Evolutionary conservation across 2,888 invertebrate species (phyloP), one percentile per base, ranked within the genome.

Genomic region (Lasius fuliginosus): DNA sequence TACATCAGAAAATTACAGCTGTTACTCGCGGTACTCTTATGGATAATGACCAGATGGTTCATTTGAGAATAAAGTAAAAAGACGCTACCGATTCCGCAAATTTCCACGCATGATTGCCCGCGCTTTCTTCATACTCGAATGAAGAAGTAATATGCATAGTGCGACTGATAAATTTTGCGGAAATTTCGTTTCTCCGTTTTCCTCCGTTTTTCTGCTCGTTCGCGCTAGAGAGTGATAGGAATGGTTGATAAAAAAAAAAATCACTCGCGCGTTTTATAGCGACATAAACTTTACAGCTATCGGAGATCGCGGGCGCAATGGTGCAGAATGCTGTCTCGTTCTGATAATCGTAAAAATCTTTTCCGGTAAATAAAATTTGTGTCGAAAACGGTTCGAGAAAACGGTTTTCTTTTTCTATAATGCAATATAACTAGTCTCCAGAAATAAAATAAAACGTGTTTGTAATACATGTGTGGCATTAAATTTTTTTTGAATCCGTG

Each of bases 1-100:
- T 33, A 58, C 40, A 58, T 68, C 49, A 67, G 82, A 85, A 89
- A 88, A 89, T 89, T 86, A 86, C 69, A n/a, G 49, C 36, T 75
- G 76, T 87, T 88, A 86, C 85, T 87, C 83, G 64, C 69, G 76
- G 77, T n/a, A 67, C 69, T 77, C 76, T 82, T 74, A 81, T 64
- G 65, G 36, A 65, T 90, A 86, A 86, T 87, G 81, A 84, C 42
- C 62, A 64, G 83, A 87, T 36, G 46, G n/a, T 4, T 68, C 83
- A 5, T 77, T 67, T 68, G 83, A 62, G 49, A 82, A 65, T 18
- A 0, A 30, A 42, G 71, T 75, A 83, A 87, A 87, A 84, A 60
- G 60, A n/a, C 58, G 42, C 40, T 49, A 46, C 42, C 69, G 79
- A 87, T 85, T 83, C 83, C 73, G 79, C 83, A 85, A 82, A 84